These are phyloP conservation scores for Agapornis canus DNA, from an alignment of 2,797 vertebrate genomes.

Conservation along the genomic window DNA sequence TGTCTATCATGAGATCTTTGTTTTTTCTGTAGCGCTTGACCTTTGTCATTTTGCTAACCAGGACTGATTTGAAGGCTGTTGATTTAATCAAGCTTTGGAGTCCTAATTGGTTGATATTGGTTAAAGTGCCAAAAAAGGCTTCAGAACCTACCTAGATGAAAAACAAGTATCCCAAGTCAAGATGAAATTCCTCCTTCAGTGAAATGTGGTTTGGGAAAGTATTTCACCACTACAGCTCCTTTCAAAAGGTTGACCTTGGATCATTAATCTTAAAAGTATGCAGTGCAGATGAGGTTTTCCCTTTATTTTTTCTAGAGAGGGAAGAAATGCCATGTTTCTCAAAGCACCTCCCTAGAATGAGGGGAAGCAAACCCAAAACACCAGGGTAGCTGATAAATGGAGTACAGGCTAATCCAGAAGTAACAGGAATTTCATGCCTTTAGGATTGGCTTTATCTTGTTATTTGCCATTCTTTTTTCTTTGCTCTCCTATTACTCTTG, in stretches of 20 bases:
- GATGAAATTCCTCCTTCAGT: conserved; percentile 20
- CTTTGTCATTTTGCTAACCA: neutral
- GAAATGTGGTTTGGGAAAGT: conserved; percentile 18
- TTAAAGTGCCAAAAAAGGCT: neutral
- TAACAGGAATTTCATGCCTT: neutral
- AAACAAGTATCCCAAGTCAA: neutral
- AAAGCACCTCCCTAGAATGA: neutral
- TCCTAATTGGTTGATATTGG: neutral
- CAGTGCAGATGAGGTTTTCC: neutral
- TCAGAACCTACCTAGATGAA: neutral
- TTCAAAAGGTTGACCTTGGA: conserved; percentile 24
- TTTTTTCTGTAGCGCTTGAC: neutral
- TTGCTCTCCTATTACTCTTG: neutral
- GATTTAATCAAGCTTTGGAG: neutral
- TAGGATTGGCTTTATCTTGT: neutral
- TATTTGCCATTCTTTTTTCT: neutral
- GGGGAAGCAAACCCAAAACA: neutral
- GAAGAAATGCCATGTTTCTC: neutral
- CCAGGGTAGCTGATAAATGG: neutral
- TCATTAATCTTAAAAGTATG: conserved; percentile 30
- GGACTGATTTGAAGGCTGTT: neutral
- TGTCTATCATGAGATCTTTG: neutral
- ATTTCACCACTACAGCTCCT: neutral
- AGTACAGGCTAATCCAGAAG: neutral
- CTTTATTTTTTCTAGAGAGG: neutral